Conservation (phyloP, 2,797 vertebrate genomes). For the Lerista edwardsae region DNA sequence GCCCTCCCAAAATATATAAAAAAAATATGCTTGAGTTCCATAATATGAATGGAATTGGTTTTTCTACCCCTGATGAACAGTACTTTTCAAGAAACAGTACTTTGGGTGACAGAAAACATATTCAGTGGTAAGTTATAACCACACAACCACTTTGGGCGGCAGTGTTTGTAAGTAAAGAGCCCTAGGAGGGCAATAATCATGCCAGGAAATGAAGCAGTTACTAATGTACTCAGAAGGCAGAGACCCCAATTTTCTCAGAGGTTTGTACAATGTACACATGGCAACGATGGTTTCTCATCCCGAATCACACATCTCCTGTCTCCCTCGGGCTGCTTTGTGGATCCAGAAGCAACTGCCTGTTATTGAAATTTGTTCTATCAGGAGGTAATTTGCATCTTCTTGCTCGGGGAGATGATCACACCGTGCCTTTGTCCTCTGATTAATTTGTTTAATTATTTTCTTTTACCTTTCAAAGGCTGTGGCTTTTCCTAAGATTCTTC, state of each 20-base stretch:
- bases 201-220: conserved; percentile 5
- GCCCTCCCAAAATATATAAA: neutral
- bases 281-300: neutral
- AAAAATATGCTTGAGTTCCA: neutral
- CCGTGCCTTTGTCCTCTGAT: neutral
- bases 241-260: fast-evolving
- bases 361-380: conserved; percentile 37
- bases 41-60: neutral
- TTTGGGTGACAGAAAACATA: neutral
- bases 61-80: neutral
- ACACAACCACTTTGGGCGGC: neutral
- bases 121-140: neutral
- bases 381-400: neutral
- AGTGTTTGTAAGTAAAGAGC: neutral
- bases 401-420: fast-evolving
- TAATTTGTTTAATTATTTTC: neutral
- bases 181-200: neutral
- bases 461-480: conserved; percentile 4
- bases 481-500: neutral
- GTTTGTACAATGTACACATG: fast-evolving
- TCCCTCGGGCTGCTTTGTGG: neutral
- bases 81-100: neutral
- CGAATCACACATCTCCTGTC: fast-evolving
- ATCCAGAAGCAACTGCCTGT: conserved; percentile 10
- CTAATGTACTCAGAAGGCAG: neutral